phyloP scores from a whole-genome alignment of 2,888 invertebrate species.

The Platynereis dumerilii region DNA sequence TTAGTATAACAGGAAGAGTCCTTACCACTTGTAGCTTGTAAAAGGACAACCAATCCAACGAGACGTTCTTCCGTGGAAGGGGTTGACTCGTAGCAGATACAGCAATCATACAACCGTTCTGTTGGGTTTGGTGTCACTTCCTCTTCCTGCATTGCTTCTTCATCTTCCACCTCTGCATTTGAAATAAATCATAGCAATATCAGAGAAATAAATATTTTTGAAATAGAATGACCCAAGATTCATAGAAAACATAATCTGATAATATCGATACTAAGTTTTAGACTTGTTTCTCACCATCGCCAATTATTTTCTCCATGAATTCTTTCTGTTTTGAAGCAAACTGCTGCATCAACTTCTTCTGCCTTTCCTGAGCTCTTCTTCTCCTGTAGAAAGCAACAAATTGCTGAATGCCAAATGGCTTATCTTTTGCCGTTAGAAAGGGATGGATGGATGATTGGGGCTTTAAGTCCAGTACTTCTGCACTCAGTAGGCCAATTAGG shows the following conservation, averaged over 20 bases:
- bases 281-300: constrained; percentile 18
- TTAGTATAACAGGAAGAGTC: too few species aligned
- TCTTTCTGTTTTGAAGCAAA: constrained; percentile 89
- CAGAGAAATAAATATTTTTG: too few species aligned
- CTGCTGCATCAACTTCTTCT: constrained; percentile 90
- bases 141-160: neutral
- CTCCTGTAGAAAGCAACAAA: too few species aligned
- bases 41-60: constrained; percentile 86
- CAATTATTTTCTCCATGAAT: constrained; percentile 77
- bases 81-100: constrained; percentile 91
- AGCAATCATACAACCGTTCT: constrained; percentile 79
- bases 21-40: constrained; percentile 80
- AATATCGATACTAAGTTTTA: too few species aligned
- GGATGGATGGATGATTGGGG: too few species aligned
- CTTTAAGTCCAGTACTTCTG: too few species aligned
- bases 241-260: too few species aligned
- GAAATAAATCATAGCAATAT: neutral
- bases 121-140: neutral
- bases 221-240: too few species aligned
- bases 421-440: too few species aligned
- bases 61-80: constrained; percentile 83
- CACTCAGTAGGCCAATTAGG: too few species aligned
- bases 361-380: constrained; percentile 77
- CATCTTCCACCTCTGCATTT: neutral
- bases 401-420: too few species aligned